Evolutionary conservation across 2,113 vertebrate genomes (phyloP).

Genomic region (Pholis gunnellus): DNA sequence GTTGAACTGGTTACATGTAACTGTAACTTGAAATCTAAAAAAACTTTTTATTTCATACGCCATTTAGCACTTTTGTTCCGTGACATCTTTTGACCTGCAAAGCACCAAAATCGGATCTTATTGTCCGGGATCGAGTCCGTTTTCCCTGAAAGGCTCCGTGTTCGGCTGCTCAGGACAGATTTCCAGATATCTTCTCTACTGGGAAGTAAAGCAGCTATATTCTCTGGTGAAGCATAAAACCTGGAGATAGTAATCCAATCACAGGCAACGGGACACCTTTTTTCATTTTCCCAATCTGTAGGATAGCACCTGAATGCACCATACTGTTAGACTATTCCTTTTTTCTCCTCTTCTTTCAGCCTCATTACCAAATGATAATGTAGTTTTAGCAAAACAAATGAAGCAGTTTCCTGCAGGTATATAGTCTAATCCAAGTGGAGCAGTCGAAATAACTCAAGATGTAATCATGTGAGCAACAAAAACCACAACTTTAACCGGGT

Average conservation of each 20-base stretch:
- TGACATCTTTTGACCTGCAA: not conserved
- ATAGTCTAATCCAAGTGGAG: not conserved
- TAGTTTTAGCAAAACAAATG: not conserved
- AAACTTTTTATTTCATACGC: not conserved
- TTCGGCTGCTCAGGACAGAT: not conserved
- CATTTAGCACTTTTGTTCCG: not conserved
- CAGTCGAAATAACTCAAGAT: not conserved
- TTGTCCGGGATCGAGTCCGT: not conserved
- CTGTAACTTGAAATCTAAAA: not conserved
- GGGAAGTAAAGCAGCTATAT: not conserved
- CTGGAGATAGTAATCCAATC: not conserved
- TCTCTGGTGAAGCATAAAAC: no score
- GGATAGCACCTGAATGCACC: constrained; percentile 5
- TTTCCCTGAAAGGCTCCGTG: not conserved
- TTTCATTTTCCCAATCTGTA: not conserved
- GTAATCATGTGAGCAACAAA: not conserved
- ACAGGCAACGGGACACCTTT: not conserved
- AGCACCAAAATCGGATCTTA: not conserved
- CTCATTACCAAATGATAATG: not conserved
- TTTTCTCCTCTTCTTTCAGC: not conserved
- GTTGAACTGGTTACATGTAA: not conserved
- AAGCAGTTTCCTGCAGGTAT: not conserved
- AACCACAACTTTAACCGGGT: not conserved
- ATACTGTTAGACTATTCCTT: not conserved
- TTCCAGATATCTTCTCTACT: not conserved